Conservation (phyloP, 2,797 vertebrate genomes). For the Sorex maritimensis region DNA sequence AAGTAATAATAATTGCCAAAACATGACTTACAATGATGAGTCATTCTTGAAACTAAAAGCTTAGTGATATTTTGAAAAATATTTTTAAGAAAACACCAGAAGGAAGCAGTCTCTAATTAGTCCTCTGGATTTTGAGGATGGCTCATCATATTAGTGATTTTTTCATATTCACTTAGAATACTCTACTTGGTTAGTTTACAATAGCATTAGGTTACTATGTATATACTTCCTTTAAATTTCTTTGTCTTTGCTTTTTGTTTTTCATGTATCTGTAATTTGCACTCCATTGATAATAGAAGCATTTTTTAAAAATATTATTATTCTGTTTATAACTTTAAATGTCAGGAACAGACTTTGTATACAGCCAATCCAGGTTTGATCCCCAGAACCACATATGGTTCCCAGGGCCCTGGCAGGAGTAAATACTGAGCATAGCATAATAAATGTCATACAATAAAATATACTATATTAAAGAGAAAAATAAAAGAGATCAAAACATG, state of each 20-base stretch:
- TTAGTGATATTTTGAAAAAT: constrained; percentile 60
- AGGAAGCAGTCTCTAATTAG: constrained; percentile 71
- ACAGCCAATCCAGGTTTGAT: no score
- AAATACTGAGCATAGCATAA: no score
- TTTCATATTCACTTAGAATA: constrained; percentile 55
- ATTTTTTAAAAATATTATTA: no score
- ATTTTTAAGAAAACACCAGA: constrained; percentile 75
- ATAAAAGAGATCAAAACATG: not conserved
- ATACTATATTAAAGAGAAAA: no score
- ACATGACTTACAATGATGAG: constrained; percentile 66
- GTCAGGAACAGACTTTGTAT: no score
- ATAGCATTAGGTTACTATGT: constrained; percentile 56
- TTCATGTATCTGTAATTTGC: not conserved
- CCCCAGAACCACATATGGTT: no score
- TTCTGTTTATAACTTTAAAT: no score
- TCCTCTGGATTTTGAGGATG: constrained; percentile 60
- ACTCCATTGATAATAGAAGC: not conserved
- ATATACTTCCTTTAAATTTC: constrained; percentile 19
- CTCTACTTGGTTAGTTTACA: constrained; percentile 42
- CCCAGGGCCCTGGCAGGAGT: no score
- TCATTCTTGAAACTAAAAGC: constrained; percentile 73
- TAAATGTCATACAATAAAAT: no score
- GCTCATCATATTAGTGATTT: constrained; percentile 62
- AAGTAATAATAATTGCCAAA: constrained; percentile 72
- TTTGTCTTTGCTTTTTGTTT: not conserved